Percentiles rank a stretch among this genome's conserved stretches.
Evolutionary conservation across 2,113 vertebrate genomes (phyloP).

Genomic region (Spheniscus mendiculus): DNA sequence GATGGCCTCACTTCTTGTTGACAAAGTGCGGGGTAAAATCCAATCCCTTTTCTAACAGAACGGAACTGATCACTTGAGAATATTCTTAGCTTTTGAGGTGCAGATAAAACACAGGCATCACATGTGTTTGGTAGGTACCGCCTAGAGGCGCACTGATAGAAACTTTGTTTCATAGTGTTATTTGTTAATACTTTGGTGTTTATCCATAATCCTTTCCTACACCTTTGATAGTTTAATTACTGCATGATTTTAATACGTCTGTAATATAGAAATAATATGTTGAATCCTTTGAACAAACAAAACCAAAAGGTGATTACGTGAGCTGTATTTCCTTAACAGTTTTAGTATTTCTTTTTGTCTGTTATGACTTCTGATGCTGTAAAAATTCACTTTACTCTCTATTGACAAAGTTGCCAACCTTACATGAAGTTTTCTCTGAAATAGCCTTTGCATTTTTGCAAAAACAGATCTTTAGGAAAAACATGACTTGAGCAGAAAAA

Average conservation of each 20-base stretch:
- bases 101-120: background rate
- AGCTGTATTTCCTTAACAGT: background rate
- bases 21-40: background rate
- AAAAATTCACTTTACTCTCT: background rate
- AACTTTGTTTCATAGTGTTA: background rate
- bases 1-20: background rate
- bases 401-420: background rate
- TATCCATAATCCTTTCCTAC: background rate
- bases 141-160: background rate
- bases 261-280: background rate
- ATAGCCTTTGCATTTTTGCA: background rate
- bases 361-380: background rate
- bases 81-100: background rate
- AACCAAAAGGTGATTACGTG: background rate
- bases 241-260: background rate
- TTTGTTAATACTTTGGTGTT: background rate
- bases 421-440: constrained; percentile 8
- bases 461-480: background rate
- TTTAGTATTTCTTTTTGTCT: background rate
- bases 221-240: background rate
- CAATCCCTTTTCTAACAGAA: background rate
- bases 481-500: background rate
- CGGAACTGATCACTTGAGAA: background rate
- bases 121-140: background rate
- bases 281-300: background rate